Base-by-base conservation (phyloP, 1,140 invertebrate species). In the Drosophila tristis region DNA sequence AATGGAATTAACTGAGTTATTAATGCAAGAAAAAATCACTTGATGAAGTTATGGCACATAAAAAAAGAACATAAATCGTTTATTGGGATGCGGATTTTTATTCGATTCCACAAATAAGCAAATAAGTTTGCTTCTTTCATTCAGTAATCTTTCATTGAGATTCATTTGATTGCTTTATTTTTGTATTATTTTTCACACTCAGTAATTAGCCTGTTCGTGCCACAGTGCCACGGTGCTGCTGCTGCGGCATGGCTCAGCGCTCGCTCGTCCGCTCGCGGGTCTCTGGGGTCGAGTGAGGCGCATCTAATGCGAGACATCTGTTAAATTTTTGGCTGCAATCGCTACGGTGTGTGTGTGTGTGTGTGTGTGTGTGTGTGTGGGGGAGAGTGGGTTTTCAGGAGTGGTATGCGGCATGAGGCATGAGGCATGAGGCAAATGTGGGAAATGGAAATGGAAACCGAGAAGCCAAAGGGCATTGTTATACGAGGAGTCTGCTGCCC, bases 281-380 rank as follows among this genome's bases (percentile, higher is more conserved):
- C 80, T 86, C 81, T 66, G 73, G 82, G 81, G 81, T 60, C 82
- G 71, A 87, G 60, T 76, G 82, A 87, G 76, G 82, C 82, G 82
- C 84, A 82, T 73, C 82, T 90, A 90, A 90, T 90, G 71, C 71
- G 87, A 73, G 79, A 74, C 87, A 90, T 90, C 87, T 90, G 87
- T 90, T 90, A 70, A 90, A 84, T 84, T 90, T 90, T 82, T 61
- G 66, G 78, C 64, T 85, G 60, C 66, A 73, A 26, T 47, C 50
- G 42, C 31, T 56, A 31, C 31, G 43, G 45, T n/a, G 29, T 26
- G 51, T 39, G 29, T n/a, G 5, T 43, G 23, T 58, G 8, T 26
- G 51, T 39, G 29, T n/a, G 5, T 43, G 23, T 58, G 29, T 26
- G 51, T 39, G 29, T n/a, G 5, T 43, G 23, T 58, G 8, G 25